These are phyloP conservation scores for Campoplex capitator DNA, from an alignment of 2,888 invertebrate genomes.

Conservation along the genomic window DNA sequence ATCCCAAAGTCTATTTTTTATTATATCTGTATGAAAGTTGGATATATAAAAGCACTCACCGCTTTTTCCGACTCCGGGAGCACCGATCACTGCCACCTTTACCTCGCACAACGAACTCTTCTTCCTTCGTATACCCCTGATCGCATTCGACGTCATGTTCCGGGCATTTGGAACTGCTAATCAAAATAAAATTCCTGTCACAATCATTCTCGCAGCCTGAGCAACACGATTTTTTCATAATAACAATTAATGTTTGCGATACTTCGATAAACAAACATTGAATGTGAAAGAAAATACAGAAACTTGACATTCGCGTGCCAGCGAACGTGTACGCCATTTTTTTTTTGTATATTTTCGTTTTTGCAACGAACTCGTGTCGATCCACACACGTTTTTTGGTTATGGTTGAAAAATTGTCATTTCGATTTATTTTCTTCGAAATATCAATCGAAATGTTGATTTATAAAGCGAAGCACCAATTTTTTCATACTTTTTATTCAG, in stretches of 20 bases:
- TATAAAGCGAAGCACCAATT: no score
- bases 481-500: no score
- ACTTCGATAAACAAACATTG: not conserved
- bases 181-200: slow-evolving; percentile 4
- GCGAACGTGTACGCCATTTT: no score
- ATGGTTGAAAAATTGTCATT: no score
- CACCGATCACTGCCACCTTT: slow-evolving; percentile 95
- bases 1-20: slow-evolving; percentile 10
- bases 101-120: slow-evolving; percentile 96
- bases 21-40: slow-evolving; percentile 46
- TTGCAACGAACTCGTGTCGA: no score
- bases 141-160: slow-evolving; percentile 87
- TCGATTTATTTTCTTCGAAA: no score
- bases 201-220: not conserved
- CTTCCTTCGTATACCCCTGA: slow-evolving; percentile 94
- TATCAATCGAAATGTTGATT: no score
- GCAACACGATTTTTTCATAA: not conserved
- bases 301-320: not conserved
- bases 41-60: slow-evolving; percentile 87
- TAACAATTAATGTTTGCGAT: not conserved
- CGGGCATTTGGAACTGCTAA: slow-evolving; percentile 75
- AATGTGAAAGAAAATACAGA: not conserved
- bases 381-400: no score
- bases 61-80: slow-evolving; percentile 96
- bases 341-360: no score